Conservation (phyloP, 2,797 vertebrate species). For the Podargus strigoides region DNA sequence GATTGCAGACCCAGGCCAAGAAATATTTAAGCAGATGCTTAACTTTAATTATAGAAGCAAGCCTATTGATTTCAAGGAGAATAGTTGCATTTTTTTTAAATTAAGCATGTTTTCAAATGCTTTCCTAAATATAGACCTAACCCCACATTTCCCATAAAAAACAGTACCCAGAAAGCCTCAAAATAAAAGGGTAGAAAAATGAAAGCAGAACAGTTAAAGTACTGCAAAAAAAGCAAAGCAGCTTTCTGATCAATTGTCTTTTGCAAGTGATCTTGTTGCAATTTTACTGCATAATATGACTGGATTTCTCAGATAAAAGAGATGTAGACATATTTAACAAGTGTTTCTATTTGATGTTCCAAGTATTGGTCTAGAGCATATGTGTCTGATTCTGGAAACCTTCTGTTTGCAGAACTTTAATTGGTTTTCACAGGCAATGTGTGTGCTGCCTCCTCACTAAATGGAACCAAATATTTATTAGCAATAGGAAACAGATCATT, state of each 20-base stretch:
- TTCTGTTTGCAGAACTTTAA: neutral
- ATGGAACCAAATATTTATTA: constrained; percentile 9
- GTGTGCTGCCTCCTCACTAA: neutral
- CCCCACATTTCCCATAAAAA: neutral
- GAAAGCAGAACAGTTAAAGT: neutral
- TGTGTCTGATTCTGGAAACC: neutral
- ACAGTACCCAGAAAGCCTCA: neutral
- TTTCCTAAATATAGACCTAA: neutral
- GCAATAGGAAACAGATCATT: neutral
- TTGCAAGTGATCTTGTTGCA: neutral
- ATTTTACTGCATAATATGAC: neutral
- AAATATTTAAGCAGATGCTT: constrained; percentile 36
- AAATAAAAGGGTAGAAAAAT: neutral
- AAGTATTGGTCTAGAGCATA: neutral
- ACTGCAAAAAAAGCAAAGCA: neutral
- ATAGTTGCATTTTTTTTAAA: neutral
- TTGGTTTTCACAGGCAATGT: neutral
- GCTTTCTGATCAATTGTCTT: neutral
- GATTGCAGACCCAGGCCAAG: neutral
- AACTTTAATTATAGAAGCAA: constrained; percentile 12
- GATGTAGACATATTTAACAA: neutral
- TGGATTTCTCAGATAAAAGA: neutral
- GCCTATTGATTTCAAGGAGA: neutral
- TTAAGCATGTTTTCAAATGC: neutral
- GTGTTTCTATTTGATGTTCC: neutral